Conservation (phyloP, 2,797 vertebrate species). For the Neoniphon sammara region DNA sequence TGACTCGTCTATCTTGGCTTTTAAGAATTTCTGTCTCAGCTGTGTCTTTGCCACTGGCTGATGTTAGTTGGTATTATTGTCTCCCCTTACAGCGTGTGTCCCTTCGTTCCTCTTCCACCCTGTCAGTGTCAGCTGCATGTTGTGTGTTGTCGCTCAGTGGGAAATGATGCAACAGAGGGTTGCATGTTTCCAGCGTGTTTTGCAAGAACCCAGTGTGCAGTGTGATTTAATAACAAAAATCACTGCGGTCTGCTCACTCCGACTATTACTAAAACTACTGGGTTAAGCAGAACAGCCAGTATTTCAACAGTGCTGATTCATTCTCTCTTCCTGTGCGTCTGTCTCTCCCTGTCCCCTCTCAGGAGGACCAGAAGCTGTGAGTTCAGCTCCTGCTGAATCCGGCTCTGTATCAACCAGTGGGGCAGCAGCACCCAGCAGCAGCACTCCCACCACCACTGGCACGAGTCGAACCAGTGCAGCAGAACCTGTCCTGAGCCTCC, state of each 20-base stretch:
- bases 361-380: conserved; percentile 73
- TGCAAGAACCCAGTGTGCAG: conserved; percentile 1
- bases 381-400: conserved; percentile 44
- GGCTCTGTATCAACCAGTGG: conserved; percentile 32
- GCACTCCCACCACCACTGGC: conserved; percentile 29
- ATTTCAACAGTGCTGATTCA: not conserved
- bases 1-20: not conserved
- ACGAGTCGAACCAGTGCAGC: conserved; percentile 78
- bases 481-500: conserved; percentile 95
- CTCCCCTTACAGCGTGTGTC: not conserved
- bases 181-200: conserved; percentile 39
- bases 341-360: conserved; percentile 14
- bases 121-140: conserved; percentile 47
- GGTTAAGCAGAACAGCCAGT: not conserved
- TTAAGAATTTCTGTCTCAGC: conserved; percentile 19
- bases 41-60: conserved; percentile 35
- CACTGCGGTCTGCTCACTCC: no score
- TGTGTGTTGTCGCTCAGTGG: conserved; percentile 29
- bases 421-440: conserved; percentile 31
- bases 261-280: not conserved
- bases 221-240: not conserved
- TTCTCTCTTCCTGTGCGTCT: conserved; percentile 13
- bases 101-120: conserved; percentile 2
- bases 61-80: not conserved
- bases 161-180: conserved; percentile 48